These are phyloP conservation scores for Melanargia galathea DNA, from an alignment of 2,888 invertebrate genomes.

Conservation along the genomic window DNA sequence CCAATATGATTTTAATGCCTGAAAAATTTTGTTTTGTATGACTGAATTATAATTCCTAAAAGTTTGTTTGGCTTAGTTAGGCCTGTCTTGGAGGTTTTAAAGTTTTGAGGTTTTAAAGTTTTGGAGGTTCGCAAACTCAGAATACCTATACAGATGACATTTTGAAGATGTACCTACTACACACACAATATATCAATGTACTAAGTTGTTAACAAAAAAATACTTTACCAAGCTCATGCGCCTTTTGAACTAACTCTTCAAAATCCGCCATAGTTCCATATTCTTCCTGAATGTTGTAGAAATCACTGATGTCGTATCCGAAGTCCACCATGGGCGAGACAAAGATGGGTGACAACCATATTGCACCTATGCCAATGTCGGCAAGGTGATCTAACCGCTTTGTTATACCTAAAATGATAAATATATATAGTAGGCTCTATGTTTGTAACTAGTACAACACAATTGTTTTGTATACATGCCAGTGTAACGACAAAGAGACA, in stretches of 20 bases:
- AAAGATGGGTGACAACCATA: constrained; percentile 92
- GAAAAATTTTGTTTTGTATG: constrained; percentile 20
- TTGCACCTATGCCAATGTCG: constrained; percentile 85
- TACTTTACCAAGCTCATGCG: constrained; percentile 6
- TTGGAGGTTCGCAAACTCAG: too few species aligned
- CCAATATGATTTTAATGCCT: constrained; percentile 79
- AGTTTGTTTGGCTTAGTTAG: too few species aligned
- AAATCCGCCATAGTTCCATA: constrained; percentile 89
- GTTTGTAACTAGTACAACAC: too few species aligned
- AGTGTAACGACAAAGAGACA: too few species aligned
- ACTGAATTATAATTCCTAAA: neutral
- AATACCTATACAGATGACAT: too few species aligned
- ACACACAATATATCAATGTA: too few species aligned
- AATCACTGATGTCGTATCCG: constrained; percentile 91
- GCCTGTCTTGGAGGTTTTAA: too few species aligned
- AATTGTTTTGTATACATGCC: too few species aligned
- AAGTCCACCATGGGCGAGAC: constrained; percentile 90
- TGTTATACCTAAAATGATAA: constrained; percentile 67
- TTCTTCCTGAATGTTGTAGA: constrained; percentile 84
- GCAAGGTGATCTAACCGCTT: constrained; percentile 81
- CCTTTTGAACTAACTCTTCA: constrained; percentile 44
- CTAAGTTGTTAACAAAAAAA: too few species aligned
- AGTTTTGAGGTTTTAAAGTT: too few species aligned
- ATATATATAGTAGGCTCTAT: neutral
- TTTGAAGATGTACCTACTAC: too few species aligned